A percentile compares a stretch with the other conserved stretches of the same genome.
Evolutionary conservation across 1,140 invertebrate species (phyloP).

Genomic region (Drosophila serrata): DNA sequence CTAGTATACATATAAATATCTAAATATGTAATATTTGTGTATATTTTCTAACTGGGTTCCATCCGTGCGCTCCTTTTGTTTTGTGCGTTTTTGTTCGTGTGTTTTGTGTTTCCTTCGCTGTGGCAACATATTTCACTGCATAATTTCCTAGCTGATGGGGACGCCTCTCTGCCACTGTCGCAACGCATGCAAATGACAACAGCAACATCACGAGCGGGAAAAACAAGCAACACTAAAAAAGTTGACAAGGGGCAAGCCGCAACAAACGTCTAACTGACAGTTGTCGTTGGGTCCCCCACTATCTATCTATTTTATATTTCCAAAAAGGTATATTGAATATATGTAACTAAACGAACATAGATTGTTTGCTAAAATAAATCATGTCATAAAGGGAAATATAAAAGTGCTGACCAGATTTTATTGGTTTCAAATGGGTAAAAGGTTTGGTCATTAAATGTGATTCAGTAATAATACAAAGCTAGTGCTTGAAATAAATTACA

Average conservation of each 20-base stretch:
- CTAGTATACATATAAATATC: background rate
- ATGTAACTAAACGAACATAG: background rate
- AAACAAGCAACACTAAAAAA: constrained; percentile 72
- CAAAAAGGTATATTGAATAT: constrained; percentile 22
- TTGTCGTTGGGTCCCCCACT: constrained; percentile 67
- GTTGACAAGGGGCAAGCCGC: constrained; percentile 80
- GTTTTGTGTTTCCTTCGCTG: constrained; percentile 48
- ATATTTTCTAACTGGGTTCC: constrained; percentile 26
- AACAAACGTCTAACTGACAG: constrained; percentile 79
- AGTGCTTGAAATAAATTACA: too few species aligned
- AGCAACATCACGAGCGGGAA: constrained; percentile 50
- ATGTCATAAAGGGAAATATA: too few species aligned
- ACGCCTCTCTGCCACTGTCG: constrained; percentile 3
- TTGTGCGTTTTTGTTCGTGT: constrained; percentile 16
- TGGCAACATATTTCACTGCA: constrained; percentile 82
- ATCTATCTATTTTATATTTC: constrained; percentile 16
- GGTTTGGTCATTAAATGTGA: background rate
- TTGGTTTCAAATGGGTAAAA: background rate
- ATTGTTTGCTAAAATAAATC: background rate
- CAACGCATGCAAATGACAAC: constrained; percentile 78
- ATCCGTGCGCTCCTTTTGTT: constrained; percentile 34
- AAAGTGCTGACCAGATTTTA: background rate
- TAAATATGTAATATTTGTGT: constrained; percentile 1
- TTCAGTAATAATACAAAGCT: too few species aligned
- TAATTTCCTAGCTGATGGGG: constrained; percentile 70